These are phyloP conservation scores for Drosophila subpulchrella DNA, from an alignment of 1,140 invertebrate species.

Conservation along the genomic window DNA sequence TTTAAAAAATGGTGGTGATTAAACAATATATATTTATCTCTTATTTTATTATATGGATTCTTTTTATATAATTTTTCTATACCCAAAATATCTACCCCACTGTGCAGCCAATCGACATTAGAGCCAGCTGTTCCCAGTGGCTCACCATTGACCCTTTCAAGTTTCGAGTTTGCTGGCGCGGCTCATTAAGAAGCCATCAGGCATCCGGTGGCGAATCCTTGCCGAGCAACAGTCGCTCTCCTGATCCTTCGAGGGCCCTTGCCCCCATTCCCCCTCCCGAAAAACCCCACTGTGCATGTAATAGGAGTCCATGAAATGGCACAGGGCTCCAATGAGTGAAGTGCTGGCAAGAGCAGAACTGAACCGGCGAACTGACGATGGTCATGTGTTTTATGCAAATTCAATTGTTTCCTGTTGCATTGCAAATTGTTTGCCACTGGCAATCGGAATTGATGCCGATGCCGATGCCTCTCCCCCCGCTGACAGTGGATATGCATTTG, in stretches of 20 bases:
- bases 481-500: conserved; percentile 43
- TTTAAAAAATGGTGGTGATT: too few species aligned
- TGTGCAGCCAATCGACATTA: conserved; percentile 44
- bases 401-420: conserved; percentile 81
- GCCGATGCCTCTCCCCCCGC: neutral
- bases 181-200: conserved; percentile 78
- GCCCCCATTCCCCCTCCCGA: neutral
- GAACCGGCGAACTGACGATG: conserved; percentile 54
- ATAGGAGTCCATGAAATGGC: conserved; percentile 29
- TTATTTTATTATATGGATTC: neutral
- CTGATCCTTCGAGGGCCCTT: neutral
- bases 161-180: conserved; percentile 45
- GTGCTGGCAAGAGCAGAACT: conserved; percentile 44
- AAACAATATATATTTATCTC: too few species aligned
- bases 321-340: conserved; percentile 40
- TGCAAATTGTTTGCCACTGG: conserved; percentile 61
- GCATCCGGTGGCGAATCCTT: conserved; percentile 40
- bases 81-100: neutral
- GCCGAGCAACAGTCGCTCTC: conserved; percentile 19
- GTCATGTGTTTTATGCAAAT: conserved; percentile 79
- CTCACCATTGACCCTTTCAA: conserved; percentile 33
- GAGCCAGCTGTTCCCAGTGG: conserved; percentile 36
- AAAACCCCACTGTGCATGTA: neutral
- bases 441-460: conserved; percentile 44
- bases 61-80: neutral